Conservation (phyloP, 1,140 invertebrate species). For the Archegozetes longisetosus region DNA sequence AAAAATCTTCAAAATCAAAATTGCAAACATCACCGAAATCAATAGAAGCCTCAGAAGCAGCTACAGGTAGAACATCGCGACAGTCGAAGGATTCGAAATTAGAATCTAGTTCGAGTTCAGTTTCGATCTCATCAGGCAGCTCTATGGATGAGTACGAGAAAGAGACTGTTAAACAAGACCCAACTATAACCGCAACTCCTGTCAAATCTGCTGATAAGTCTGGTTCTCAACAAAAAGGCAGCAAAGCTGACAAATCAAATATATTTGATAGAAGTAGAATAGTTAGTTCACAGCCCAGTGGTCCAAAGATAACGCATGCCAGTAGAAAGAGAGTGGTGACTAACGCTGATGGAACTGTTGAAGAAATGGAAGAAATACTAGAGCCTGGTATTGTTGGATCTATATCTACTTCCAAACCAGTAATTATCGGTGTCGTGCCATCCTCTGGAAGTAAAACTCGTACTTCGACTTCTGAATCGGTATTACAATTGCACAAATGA, state of each 20-base stretch:
- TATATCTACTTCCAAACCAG: conserved; percentile 8
- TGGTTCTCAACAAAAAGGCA: background rate
- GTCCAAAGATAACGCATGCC: conserved; percentile 16
- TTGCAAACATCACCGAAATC: background rate
- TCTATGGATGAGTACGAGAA: conserved; percentile 19
- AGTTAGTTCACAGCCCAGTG: background rate
- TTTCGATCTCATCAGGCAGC: conserved; percentile 13
- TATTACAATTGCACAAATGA: background rate
- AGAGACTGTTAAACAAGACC: conserved; percentile 8
- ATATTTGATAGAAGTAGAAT: background rate
- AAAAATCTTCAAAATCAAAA: conserved; percentile 3
- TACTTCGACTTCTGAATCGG: conserved; percentile 11
- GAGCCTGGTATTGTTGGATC: conserved; percentile 10
- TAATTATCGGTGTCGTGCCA: conserved; percentile 12
- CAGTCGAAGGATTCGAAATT: conserved; percentile 17
- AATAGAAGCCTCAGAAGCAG: background rate
- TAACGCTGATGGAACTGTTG: conserved; percentile 19
- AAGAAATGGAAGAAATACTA: conserved; percentile 21
- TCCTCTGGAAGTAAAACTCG: background rate
- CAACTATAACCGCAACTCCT: background rate
- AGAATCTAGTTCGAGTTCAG: conserved; percentile 15
- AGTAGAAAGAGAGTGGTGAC: conserved; percentile 14
- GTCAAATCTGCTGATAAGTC: background rate
- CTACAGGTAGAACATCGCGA: conserved; percentile 7
- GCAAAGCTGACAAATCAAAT: background rate